Evolutionary conservation across 2,888 invertebrate species (phyloP), one percentile per base, ranked within the genome.

Genomic region (Caenorhabditis sp.): DNA sequence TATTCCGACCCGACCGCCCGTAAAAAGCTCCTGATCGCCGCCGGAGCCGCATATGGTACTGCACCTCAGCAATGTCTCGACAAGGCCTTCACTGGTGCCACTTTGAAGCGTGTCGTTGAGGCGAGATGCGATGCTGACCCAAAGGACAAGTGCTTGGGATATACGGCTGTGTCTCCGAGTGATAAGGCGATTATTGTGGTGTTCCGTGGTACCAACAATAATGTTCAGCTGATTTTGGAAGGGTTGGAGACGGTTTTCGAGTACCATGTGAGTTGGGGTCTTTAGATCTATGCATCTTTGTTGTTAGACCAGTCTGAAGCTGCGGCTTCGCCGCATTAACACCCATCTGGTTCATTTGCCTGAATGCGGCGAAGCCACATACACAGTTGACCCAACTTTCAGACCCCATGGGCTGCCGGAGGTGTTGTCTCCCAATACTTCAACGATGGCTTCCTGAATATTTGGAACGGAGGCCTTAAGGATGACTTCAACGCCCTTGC

Each of bases 391-490:
- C n/a, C n/a, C n/a, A n/a, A 35, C 2, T 65, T 82, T 71, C 44
- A 83, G 81, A 77, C 83, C n/a, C 79, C 83, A 67, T 85, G 85
- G 85, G 53, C 76, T 8, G 79, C 82, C n/a, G 88, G 86, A 15
- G 88, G 87, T 20, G 67, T 60, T 13, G 87, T 88, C 24, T 79
- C 82, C n/a, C 77, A 77, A 44, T 88, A 86, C 76, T 88, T 87
- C 71, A 79, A 83, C 72, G 78, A 82, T 47, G 87, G 85, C 37
- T 86, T 84, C 83, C 68, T 72, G 61, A 82, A 83, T 50, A 67
- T 88, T 15, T 85, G 85, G 87, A 83, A 80, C 32, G 80, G 70
- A 15, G 88, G 87, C 60, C 44, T 88, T 32, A 83, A 83, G 76
- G 85, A 82, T 32, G 85, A 84, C 50, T 83, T 87, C 74, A 78